These are phyloP conservation scores for Ashinkailepas kermadecensis DNA, from an alignment of 2,888 invertebrate genomes.

Conservation along the genomic window DNA sequence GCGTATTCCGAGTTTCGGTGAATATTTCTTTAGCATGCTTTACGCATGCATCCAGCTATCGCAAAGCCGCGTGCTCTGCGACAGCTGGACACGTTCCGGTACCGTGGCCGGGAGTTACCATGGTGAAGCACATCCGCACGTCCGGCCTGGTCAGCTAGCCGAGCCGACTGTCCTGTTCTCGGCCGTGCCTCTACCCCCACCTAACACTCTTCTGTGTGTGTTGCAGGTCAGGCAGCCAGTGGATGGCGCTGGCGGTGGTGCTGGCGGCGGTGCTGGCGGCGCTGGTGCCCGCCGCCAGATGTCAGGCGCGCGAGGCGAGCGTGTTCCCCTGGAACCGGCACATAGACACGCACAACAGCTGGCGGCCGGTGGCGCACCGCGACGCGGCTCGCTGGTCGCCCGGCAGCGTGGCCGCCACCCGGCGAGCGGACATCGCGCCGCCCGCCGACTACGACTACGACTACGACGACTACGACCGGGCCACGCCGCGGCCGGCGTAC, in stretches of 20 bases:
- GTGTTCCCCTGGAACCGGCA: constrained; percentile 17
- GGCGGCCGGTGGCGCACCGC: constrained; percentile 1
- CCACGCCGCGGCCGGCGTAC: neutral
- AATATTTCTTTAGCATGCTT: too few species aligned
- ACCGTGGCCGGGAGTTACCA: too few species aligned
- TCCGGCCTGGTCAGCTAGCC: too few species aligned
- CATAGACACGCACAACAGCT: neutral
- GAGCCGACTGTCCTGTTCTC: too few species aligned
- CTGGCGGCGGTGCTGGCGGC: neutral
- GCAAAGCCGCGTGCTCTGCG: too few species aligned
- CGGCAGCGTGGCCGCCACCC: neutral
- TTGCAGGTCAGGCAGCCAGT: neutral
- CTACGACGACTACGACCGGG: neutral
- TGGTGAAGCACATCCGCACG: too few species aligned
- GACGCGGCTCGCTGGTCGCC: constrained; percentile 10
- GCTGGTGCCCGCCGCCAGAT: neutral
- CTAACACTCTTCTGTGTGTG: neutral
- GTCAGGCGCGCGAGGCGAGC: constrained; percentile 8
- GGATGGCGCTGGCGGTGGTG: neutral
- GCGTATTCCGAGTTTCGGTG: too few species aligned
- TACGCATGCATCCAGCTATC: too few species aligned
- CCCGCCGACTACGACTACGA: neutral
- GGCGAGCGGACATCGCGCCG: neutral
- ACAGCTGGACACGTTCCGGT: too few species aligned
- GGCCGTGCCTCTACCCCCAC: too few species aligned